phyloP scores from a whole-genome alignment of 2,113 vertebrate genomes.

The Helogale parvula region DNA sequence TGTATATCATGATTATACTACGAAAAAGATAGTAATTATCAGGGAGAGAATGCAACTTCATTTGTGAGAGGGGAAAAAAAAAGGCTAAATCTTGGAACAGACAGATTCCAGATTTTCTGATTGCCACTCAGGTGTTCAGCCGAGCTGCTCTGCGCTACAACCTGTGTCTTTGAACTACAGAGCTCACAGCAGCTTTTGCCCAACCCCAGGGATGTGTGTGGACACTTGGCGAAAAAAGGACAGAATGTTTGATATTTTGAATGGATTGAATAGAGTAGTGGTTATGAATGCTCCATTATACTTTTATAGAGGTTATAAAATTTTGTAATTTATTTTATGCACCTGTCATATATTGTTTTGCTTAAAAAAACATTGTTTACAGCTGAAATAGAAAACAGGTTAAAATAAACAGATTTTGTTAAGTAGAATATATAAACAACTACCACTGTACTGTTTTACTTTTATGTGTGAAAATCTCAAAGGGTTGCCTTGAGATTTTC shows the following conservation, averaged over 20 bases:
- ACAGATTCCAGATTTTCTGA: not conserved
- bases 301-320: not conserved
- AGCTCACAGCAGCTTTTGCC: not conserved
- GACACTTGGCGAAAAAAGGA: not conserved
- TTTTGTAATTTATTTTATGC: not conserved
- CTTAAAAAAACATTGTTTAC: constrained; percentile 29
- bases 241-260: not conserved
- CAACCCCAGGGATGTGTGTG: not conserved
- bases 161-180: not conserved
- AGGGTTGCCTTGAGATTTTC: constrained; percentile 7
- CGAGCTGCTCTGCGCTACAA: not conserved
- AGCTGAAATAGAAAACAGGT: constrained; percentile 27
- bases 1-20: not conserved
- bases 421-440: not conserved
- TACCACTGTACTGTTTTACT: not conserved
- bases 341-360: constrained; percentile 39
- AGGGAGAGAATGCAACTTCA: not conserved
- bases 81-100: not conserved
- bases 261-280: not conserved
- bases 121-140: not conserved
- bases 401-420: constrained; percentile 14
- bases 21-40: not conserved
- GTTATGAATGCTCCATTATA: not conserved
- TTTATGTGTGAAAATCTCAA: not conserved
- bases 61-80: not conserved